phyloP scores from a whole-genome alignment of 2,797 vertebrate species.

The Anniella stebbinsi region DNA sequence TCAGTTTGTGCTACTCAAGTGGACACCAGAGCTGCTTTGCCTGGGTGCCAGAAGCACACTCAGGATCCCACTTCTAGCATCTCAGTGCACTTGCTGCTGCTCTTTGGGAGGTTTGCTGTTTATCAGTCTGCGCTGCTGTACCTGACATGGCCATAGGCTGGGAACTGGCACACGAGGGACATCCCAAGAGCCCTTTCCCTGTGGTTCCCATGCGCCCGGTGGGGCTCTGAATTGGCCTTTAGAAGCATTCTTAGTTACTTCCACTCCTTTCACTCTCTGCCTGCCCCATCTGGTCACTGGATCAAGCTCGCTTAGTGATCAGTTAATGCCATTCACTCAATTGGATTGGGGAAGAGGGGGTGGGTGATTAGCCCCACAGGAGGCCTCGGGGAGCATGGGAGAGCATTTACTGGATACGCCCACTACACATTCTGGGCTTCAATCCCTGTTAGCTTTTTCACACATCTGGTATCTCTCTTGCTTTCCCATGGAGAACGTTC shows the following conservation, averaged over 20 bases:
- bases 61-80: not conserved
- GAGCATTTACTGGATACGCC: not conserved
- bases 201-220: not conserved
- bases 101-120: not conserved
- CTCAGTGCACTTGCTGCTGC: not conserved
- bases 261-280: constrained; percentile 54
- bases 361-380: rapidly evolving
- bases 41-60: no score
- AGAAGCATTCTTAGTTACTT: not conserved
- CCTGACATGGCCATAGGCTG: not conserved
- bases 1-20: rapidly evolving
- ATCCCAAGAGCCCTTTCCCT: not conserved
- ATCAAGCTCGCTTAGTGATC: constrained; percentile 47
- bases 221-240: not conserved
- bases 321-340: constrained; percentile 54
- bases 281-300: constrained; percentile 50
- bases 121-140: no score
- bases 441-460: not conserved
- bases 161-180: not conserved
- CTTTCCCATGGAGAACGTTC: not conserved
- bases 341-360: constrained; percentile 34
- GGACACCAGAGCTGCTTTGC: not conserved
- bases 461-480: rapidly evolving
- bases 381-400: not conserved
- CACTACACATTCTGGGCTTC: not conserved